Conservation (phyloP, 2,888 invertebrate genomes). For the Encarsia formosa region DNA sequence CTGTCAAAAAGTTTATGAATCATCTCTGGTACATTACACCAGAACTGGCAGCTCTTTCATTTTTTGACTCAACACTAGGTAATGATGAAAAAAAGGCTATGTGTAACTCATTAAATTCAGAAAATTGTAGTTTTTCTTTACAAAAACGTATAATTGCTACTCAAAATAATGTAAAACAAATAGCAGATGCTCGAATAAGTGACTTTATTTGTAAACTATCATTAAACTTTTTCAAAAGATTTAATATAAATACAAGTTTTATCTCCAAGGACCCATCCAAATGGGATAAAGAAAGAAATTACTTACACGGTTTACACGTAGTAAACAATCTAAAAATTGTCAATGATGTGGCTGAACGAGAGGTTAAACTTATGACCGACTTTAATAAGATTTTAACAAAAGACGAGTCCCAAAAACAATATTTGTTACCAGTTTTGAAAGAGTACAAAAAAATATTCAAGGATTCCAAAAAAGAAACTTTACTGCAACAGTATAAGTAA, state of each 20-base stretch:
- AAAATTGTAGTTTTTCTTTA: not conserved
- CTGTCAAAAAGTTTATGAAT: conserved; percentile 1
- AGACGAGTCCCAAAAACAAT: too few species aligned
- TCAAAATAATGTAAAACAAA: not conserved
- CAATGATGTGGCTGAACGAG: too few species aligned
- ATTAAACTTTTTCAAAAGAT: not conserved
- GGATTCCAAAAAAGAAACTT: too few species aligned
- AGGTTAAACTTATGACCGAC: too few species aligned
- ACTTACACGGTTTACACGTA: too few species aligned
- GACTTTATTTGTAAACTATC: not conserved
- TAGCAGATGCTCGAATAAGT: not conserved
- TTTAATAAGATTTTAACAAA: too few species aligned
- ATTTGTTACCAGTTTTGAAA: too few species aligned
- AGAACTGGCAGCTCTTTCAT: conserved; percentile 2
- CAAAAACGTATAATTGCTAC: not conserved
- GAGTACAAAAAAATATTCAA: too few species aligned
- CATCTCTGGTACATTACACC: conserved; percentile 3
- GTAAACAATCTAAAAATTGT: too few species aligned
- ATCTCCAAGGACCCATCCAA: too few species aligned
- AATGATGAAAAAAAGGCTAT: not conserved
- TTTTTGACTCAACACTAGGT: not conserved
- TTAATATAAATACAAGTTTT: not conserved
- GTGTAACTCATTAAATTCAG: not conserved
- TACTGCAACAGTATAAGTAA: too few species aligned
- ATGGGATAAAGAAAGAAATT: too few species aligned